A percentile compares a stretch with the other conserved stretches of the same genome.
These are phyloP conservation scores for Anastrepha obliqua DNA, from an alignment of 1,140 invertebrate species.

Conservation along the genomic window DNA sequence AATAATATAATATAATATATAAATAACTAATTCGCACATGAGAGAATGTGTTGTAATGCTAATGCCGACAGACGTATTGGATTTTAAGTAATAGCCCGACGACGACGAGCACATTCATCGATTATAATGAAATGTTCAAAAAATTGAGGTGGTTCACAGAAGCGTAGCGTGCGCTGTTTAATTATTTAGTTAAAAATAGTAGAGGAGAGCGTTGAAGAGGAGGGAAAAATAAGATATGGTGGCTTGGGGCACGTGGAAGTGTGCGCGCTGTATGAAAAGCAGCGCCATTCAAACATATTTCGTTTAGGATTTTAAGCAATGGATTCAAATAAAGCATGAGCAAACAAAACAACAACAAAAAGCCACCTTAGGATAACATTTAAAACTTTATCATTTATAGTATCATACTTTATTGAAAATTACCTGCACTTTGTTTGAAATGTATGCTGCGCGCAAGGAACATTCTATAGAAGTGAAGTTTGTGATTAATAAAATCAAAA, in stretches of 20 bases:
- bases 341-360: neutral
- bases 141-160: neutral
- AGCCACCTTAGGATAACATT: slow-evolving; percentile 10
- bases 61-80: neutral
- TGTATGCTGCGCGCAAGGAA: neutral
- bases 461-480: slow-evolving; percentile 27
- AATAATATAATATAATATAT: neutral
- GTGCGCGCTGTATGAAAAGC: neutral
- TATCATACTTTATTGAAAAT: neutral
- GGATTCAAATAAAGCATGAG: neutral
- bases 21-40: slow-evolving; percentile 2
- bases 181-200: slow-evolving; percentile 3
- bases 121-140: slow-evolving; percentile 35
- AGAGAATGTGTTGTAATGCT: neutral
- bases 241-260: neutral
- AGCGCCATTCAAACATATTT: neutral
- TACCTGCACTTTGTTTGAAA: slow-evolving; percentile 20
- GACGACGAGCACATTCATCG: neutral
- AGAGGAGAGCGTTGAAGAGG: neutral
- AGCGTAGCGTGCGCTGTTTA: neutral
- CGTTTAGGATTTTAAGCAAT: slow-evolving; percentile 20
- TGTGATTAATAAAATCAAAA: neutral
- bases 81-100: slow-evolving; percentile 3
- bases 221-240: neutral
- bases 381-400: slow-evolving; percentile 32